These are phyloP conservation scores for Pomacea maculata DNA, from an alignment of 1,140 invertebrate species.

Conservation along the genomic window DNA sequence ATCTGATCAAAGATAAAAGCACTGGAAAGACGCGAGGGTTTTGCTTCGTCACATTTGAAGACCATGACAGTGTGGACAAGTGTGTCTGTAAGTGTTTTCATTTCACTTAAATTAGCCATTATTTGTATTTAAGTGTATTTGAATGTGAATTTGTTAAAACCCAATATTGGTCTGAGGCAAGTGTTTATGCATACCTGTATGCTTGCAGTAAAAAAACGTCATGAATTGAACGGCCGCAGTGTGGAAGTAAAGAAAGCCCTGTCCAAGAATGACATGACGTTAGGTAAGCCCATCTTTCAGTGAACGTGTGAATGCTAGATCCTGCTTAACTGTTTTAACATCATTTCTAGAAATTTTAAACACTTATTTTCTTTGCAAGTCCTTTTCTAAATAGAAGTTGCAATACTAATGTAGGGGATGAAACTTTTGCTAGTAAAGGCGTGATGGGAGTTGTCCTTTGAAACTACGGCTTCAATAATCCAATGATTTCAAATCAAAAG, in stretches of 20 bases:
- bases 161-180: neutral
- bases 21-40: slow-evolving; percentile 53
- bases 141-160: no score
- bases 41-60: slow-evolving; percentile 58
- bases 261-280: slow-evolving; percentile 62
- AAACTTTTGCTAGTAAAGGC: no score
- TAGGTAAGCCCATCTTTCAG: neutral
- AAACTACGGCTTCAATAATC: no score
- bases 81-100: slow-evolving; percentile 36
- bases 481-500: no score
- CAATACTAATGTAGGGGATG: no score
- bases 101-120: neutral
- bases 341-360: no score
- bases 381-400: no score
- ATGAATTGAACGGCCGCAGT: slow-evolving; percentile 65
- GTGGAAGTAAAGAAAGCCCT: slow-evolving; percentile 70
- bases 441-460: no score
- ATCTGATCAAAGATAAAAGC: slow-evolving; percentile 35
- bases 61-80: slow-evolving; percentile 61
- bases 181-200: neutral
- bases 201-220: slow-evolving; percentile 63
- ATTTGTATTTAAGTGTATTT: no score
- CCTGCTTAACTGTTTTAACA: no score
- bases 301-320: no score
- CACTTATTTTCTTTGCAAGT: no score